Evolutionary conservation across 92 coral and sea anemone genomes (phyloP), one percentile per base, ranked within the genome.

Genomic region (Micromussa lordhowensis): DNA sequence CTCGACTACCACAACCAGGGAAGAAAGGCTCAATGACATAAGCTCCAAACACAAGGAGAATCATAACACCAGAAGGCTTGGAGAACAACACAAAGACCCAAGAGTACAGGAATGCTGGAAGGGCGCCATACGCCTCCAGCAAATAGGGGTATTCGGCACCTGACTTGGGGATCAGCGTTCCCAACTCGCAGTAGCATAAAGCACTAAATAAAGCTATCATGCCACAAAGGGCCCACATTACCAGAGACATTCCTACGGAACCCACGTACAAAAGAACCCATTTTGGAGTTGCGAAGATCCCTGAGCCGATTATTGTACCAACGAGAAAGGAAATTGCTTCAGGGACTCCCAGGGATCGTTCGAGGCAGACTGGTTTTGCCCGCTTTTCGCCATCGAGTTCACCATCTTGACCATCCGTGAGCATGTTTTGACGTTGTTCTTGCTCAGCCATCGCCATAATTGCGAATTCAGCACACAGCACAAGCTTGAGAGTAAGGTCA

Each of bases 251-350:
- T 28, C 99, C 99, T 12, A 95, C 99, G 0, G 99, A 96, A 18
- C 98, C 98, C 1, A 94, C 75, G 64, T 91, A 91, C 73, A 89
- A n/a, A 57, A 96, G 36, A 28, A 96, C 98, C 92, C 94, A 94
- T 87, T 87, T 96, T 51, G 99, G 99, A 15, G 99, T 93, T 1
- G 98, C 98, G 78, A 96, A 96, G 63, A 96, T 96, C 9, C 99
- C 99, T 1, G 98, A 95, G 83, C 99, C 99, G 48, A 96, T 94
- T 0, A 96, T 96, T 9, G 96, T 86, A 2, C 99, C 99, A 24
- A 96, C 94, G 32, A 96, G 95, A 31, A 96, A 89, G 14, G 96
- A 94, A 8, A 95, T 92, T 8, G 96, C 99, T 5, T 94, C 94
- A 6, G 95, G 93, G 10, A 95, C 35, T 22, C 98, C 98, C 4